Evolutionary conservation across 2,113 vertebrate genomes (phyloP).

Genomic region (Sturnus vulgaris): DNA sequence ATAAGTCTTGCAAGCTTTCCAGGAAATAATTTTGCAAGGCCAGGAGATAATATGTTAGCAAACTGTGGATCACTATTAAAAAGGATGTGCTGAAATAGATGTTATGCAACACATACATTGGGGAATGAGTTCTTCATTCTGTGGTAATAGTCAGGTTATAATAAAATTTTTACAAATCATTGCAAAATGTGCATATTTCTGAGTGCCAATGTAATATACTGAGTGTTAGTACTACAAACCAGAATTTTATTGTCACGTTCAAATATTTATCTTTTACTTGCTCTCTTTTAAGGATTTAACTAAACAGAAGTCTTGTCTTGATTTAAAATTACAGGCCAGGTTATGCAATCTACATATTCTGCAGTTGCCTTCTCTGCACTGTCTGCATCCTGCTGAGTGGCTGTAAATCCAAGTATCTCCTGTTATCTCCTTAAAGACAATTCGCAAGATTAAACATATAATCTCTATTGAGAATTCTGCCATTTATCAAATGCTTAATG

Average conservation of each 20-base stretch:
- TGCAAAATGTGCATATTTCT: not conserved
- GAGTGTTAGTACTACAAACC: not conserved
- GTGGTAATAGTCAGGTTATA: not conserved
- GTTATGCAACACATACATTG: not conserved
- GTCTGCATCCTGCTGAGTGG: not conserved
- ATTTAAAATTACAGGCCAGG: slow-evolving; percentile 13
- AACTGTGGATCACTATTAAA: not conserved
- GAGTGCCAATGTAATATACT: not conserved
- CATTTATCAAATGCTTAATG: not conserved
- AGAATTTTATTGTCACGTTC: not conserved
- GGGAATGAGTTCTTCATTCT: not conserved
- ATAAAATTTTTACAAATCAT: not conserved
- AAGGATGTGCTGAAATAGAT: not conserved
- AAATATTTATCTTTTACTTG: not conserved
- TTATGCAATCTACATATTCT: not conserved
- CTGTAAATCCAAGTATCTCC: not conserved
- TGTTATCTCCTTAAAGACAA: not conserved
- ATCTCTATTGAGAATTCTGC: not conserved
- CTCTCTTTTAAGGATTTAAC: not conserved
- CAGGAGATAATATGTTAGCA: not conserved
- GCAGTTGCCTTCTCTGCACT: not conserved
- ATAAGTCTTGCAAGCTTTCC: not conserved
- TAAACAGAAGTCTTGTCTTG: not conserved
- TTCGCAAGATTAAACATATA: not conserved
- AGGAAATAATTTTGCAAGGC: not conserved